Conservation (phyloP, 1,140 invertebrate genomes). For the Drosophila triauraria region DNA sequence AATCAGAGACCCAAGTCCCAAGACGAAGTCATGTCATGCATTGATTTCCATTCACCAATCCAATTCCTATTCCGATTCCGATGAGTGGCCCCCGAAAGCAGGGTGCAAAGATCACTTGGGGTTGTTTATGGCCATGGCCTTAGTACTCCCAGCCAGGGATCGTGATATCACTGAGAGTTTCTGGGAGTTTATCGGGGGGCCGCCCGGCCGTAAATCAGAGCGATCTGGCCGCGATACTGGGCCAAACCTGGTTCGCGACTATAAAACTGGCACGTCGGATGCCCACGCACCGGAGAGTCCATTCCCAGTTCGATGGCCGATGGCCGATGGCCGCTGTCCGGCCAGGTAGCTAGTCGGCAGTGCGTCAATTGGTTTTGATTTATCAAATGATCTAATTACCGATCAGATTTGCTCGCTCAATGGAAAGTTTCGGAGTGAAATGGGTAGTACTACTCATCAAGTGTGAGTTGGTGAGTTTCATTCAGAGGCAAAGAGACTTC, state of each 20-base stretch:
- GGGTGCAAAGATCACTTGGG: constrained; percentile 8
- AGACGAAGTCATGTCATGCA: no score
- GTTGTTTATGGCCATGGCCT: no score
- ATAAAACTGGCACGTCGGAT: not conserved
- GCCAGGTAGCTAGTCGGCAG: no score
- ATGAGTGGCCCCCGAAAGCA: constrained; percentile 1
- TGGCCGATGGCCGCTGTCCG: not conserved
- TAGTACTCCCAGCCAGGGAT: not conserved
- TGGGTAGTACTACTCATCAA: not conserved
- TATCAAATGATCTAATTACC: constrained; percentile 19
- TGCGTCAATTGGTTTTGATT: constrained; percentile 22
- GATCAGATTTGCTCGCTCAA: not conserved
- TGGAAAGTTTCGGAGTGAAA: constrained; percentile 9
- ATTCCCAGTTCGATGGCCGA: constrained; percentile 5
- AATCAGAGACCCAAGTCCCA: not conserved
- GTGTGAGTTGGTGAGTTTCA: no score
- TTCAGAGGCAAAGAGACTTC: no score
- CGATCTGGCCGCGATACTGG: constrained; percentile 11
- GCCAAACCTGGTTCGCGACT: not conserved
- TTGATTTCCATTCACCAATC: no score
- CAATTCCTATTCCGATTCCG: not conserved
- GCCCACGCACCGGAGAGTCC: not conserved
- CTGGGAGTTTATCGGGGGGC: not conserved
- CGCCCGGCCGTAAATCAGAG: constrained; percentile 16
- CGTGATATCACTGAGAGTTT: constrained; percentile 23